Conservation (phyloP, 2,888 invertebrate genomes). For the Eulithis prunata region DNA sequence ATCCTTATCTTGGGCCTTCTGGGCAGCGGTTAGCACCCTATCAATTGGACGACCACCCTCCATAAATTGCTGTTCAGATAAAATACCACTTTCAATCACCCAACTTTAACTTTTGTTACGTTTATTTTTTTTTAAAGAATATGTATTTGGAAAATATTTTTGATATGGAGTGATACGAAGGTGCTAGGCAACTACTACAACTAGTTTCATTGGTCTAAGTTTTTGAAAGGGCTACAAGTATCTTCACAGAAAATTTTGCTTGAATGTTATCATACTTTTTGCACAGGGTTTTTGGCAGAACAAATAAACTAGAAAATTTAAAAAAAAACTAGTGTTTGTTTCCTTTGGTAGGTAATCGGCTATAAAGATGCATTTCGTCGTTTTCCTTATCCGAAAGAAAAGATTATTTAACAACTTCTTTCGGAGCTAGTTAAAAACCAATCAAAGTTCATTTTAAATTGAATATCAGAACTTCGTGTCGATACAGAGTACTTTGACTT, state of each 20-base stretch:
- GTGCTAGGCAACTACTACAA: no score
- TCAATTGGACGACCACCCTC: slow-evolving; percentile 61
- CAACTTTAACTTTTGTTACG: slow-evolving; percentile 51
- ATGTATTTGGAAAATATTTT: slow-evolving; percentile 28
- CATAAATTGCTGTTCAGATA: slow-evolving; percentile 67
- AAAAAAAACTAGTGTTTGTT: no score
- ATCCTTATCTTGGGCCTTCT: slow-evolving; percentile 63
- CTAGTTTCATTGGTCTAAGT: no score
- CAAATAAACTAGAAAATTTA: not conserved
- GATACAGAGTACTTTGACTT: slow-evolving; percentile 29
- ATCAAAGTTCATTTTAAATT: slow-evolving; percentile 39
- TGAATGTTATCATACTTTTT: no score
- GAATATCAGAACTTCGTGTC: slow-evolving; percentile 34
- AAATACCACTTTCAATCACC: slow-evolving; percentile 65
- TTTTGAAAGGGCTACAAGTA: no score
- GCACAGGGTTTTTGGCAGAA: no score
- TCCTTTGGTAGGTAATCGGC: no score
- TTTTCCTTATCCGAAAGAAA: not conserved
- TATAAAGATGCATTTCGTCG: no score
- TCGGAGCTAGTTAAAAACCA: slow-evolving; percentile 32
- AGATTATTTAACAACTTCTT: slow-evolving; percentile 13
- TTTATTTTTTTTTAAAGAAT: slow-evolving; percentile 29
- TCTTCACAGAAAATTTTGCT: no score
- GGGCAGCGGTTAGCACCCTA: slow-evolving; percentile 69
- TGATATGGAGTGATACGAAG: no score